Conservation (phyloP, 2,888 invertebrate genomes). For the Eubasilissa splendida region DNA sequence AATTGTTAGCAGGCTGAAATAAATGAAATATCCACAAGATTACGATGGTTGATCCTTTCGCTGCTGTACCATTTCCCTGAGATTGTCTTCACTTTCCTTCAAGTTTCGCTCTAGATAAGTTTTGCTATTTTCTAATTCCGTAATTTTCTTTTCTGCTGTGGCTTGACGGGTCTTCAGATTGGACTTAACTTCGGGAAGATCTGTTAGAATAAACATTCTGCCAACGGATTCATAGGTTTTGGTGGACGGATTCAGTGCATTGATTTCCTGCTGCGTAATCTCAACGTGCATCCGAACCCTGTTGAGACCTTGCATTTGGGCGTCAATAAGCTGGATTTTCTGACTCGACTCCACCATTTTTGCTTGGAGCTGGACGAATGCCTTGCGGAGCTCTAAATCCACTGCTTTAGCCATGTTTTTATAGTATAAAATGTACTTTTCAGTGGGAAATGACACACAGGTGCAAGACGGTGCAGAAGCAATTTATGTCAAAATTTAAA, state of each 20-base stretch:
- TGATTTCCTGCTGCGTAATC: slow-evolving; percentile 79
- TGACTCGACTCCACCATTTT: slow-evolving; percentile 87
- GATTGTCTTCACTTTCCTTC: slow-evolving; percentile 88
- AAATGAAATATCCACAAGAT: background rate
- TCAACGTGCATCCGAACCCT: slow-evolving; percentile 80
- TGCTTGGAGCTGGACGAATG: slow-evolving; percentile 85
- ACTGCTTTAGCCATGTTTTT: slow-evolving; percentile 69
- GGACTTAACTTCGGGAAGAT: slow-evolving; percentile 76
- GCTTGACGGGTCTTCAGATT: slow-evolving; percentile 76
- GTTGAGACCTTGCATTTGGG: slow-evolving; percentile 81
- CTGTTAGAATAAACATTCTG: slow-evolving; percentile 85
- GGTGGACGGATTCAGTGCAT: slow-evolving; percentile 75
- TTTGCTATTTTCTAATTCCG: slow-evolving; percentile 82
- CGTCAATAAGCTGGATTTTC: slow-evolving; percentile 84
- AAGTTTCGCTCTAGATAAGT: slow-evolving; percentile 85
- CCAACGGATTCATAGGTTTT: slow-evolving; percentile 88
- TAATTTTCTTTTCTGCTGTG: slow-evolving; percentile 77
- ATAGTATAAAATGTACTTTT: background rate
- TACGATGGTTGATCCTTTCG: slow-evolving; percentile 69
- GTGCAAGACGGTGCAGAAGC: slow-evolving; percentile 2
- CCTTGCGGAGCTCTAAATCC: slow-evolving; percentile 78
- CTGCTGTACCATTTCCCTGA: slow-evolving; percentile 86
- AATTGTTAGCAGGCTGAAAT: no score
- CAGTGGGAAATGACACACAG: slow-evolving; percentile 5
- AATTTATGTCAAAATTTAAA: slow-evolving; percentile 8